Evolutionary conservation across 2,113 vertebrate genomes (phyloP).

Genomic region (Anguilla japonica): DNA sequence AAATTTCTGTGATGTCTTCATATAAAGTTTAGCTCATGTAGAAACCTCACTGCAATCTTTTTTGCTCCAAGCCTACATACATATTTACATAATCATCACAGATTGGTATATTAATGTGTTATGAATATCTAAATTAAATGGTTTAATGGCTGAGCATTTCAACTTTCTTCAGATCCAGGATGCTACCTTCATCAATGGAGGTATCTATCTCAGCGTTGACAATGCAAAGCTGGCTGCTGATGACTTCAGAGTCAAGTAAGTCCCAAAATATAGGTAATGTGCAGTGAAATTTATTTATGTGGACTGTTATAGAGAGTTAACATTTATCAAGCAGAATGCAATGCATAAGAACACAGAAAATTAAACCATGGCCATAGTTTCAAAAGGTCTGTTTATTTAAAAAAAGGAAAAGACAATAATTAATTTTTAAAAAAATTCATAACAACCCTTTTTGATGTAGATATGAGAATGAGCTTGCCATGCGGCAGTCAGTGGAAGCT

Average conservation of each 20-base stretch:
- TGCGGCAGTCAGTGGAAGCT: constrained; percentile 82
- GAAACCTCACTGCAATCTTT: too few species aligned
- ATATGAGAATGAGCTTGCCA: constrained; percentile 80
- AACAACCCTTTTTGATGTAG: constrained; percentile 47
- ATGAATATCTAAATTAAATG: too few species aligned
- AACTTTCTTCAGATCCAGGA: constrained; percentile 53
- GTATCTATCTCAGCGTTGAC: constrained; percentile 69
- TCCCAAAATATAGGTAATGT: background rate
- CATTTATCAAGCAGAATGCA: background rate
- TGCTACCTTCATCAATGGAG: constrained; percentile 61
- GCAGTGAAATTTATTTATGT: too few species aligned
- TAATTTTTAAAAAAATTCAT: too few species aligned
- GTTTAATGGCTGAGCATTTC: background rate
- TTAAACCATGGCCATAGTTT: background rate
- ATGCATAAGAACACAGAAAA: background rate
- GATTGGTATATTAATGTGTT: too few species aligned
- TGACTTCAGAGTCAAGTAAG: constrained; percentile 87
- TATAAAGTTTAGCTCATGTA: too few species aligned
- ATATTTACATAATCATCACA: too few species aligned
- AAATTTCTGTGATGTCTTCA: too few species aligned
- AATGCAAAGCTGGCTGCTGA: constrained; percentile 84
- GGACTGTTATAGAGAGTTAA: background rate
- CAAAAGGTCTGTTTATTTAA: background rate
- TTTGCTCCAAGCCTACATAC: too few species aligned
- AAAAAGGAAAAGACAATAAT: background rate